phyloP scores from a whole-genome alignment of 92 coral and sea anemone genomes.

The Palythoa grandis region DNA sequence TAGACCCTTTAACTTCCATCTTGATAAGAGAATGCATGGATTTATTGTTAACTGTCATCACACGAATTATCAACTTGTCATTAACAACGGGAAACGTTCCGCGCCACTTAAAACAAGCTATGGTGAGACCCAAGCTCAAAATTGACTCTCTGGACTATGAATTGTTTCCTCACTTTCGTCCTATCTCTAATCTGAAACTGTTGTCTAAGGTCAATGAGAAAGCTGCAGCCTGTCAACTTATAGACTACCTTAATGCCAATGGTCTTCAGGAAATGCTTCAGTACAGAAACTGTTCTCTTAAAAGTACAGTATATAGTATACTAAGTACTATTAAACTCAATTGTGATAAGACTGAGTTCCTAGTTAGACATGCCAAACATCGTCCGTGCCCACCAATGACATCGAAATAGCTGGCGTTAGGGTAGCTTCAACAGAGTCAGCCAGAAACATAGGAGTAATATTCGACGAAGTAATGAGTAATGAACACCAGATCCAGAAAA shows the following conservation, averaged over 20 bases:
- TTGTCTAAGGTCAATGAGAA: slow-evolving; percentile 51
- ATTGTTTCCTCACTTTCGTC: slow-evolving; percentile 49
- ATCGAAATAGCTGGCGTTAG: too few relatives aligned
- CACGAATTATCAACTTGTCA: slow-evolving; percentile 42
- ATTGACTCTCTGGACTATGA: slow-evolving; percentile 52
- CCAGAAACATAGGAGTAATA: background rate
- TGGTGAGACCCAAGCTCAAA: slow-evolving; percentile 52
- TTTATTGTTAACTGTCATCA: slow-evolving; percentile 42
- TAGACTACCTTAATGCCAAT: slow-evolving; percentile 41
- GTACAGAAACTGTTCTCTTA: slow-evolving; percentile 39
- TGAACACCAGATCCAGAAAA: slow-evolving; percentile 6
- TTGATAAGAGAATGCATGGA: slow-evolving; percentile 39
- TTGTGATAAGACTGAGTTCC: too few relatives aligned
- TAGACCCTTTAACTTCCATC: slow-evolving; percentile 32
- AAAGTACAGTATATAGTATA: slow-evolving; percentile 15
- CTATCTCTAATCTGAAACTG: slow-evolving; percentile 40
- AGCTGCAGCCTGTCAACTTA: slow-evolving; percentile 27
- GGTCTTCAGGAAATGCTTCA: slow-evolving; percentile 43
- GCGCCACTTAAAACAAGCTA: background rate
- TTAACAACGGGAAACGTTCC: slow-evolving; percentile 39
- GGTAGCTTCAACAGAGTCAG: background rate
- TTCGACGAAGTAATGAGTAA: background rate
- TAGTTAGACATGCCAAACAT: too few relatives aligned
- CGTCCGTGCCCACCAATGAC: too few relatives aligned
- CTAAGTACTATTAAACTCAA: too few relatives aligned